These are phyloP conservation scores for Limenitis camilla DNA, from an alignment of 2,888 invertebrate species.

Conservation along the genomic window DNA sequence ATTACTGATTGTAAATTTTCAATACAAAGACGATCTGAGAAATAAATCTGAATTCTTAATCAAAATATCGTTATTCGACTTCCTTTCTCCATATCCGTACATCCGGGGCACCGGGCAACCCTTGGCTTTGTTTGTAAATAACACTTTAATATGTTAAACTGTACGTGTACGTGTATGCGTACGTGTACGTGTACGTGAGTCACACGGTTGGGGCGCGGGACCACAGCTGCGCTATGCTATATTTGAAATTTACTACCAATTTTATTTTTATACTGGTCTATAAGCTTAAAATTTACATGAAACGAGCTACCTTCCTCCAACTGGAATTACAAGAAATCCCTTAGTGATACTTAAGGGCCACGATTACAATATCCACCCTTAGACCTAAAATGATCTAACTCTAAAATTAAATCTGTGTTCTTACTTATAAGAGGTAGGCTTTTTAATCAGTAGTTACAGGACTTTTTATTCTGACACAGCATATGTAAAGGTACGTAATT, in stretches of 20 bases:
- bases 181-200: constrained; percentile 35
- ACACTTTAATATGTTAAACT: constrained; percentile 52
- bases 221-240: constrained; percentile 24
- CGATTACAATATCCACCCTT: too few species aligned
- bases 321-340: neutral
- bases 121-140: constrained; percentile 64
- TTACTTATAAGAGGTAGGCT: too few species aligned
- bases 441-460: too few species aligned
- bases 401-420: too few species aligned
- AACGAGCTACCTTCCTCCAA: neutral
- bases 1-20: neutral
- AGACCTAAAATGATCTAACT: too few species aligned
- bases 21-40: constrained; percentile 3
- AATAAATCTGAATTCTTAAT: constrained; percentile 8
- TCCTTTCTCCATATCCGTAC: constrained; percentile 52
- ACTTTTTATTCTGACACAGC: too few species aligned
- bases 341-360: too few species aligned
- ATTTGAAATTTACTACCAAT: constrained; percentile 10
- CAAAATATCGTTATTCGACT: constrained; percentile 35
- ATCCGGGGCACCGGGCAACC: constrained; percentile 57
- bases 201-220: constrained; percentile 28
- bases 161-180: constrained; percentile 3
- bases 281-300: constrained; percentile 2
- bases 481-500: too few species aligned
- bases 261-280: neutral